These are phyloP conservation scores for Drosophila trapezifrons DNA, from an alignment of 1,140 invertebrate genomes.

Conservation along the genomic window DNA sequence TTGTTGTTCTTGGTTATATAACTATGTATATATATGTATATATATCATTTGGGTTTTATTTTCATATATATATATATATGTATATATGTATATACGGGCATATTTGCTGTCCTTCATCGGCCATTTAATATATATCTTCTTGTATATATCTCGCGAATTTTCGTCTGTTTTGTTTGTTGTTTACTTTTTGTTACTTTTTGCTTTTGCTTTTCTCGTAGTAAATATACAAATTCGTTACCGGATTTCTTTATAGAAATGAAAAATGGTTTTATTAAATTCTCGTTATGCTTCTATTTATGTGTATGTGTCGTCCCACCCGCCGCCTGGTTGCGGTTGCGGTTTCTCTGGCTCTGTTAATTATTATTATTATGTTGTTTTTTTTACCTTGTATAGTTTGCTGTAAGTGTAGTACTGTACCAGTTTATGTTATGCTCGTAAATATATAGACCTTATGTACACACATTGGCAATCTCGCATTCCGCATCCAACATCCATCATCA, in stretches of 20 bases:
- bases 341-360: slow-evolving; percentile 47
- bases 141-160: slow-evolving; percentile 47
- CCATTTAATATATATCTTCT: slow-evolving; percentile 42
- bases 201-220: slow-evolving; percentile 61
- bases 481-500: slow-evolving; percentile 43
- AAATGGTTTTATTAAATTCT: slow-evolving; percentile 76
- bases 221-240: slow-evolving; percentile 83
- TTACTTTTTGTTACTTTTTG: slow-evolving; percentile 12
- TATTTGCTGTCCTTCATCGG: slow-evolving; percentile 58
- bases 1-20: slow-evolving; percentile 81
- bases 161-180: slow-evolving; percentile 3
- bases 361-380: slow-evolving; percentile 32
- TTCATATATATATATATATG: slow-evolving; percentile 26
- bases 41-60: slow-evolving; percentile 42
- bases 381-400: slow-evolving; percentile 82
- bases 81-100: slow-evolving; percentile 56
- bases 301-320: slow-evolving; percentile 44
- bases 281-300: slow-evolving; percentile 73
- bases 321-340: slow-evolving; percentile 31
- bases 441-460: slow-evolving; percentile 67
- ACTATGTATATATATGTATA: slow-evolving; percentile 69
- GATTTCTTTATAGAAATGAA: slow-evolving; percentile 80
- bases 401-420: slow-evolving; percentile 78
- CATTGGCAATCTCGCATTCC: slow-evolving; percentile 51
- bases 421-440: slow-evolving; percentile 44